Percentiles rank a stretch among this genome's conserved stretches.
phyloP scores from a whole-genome alignment of 2,797 vertebrate genomes.

The Chlorospingus semifuscus region DNA sequence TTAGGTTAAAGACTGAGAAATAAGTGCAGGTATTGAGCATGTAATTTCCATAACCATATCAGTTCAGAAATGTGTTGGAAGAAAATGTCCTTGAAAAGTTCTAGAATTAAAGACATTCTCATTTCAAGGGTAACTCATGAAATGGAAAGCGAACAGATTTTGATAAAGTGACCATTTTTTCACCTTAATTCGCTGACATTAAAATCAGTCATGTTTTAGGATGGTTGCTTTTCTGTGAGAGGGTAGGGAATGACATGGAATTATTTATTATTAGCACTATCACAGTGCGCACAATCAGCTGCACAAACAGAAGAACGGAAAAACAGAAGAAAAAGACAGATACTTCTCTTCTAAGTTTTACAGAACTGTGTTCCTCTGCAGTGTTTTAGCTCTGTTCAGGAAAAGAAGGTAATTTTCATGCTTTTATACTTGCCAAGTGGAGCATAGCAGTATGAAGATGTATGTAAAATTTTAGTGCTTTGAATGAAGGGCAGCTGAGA shows the following conservation, averaged over 20 bases:
- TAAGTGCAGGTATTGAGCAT: not conserved
- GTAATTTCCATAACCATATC: not conserved
- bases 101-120: not conserved
- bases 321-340: not conserved
- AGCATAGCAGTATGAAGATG: not conserved
- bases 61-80: not conserved
- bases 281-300: not conserved
- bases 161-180: not conserved
- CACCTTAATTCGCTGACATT: not conserved
- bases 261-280: not conserved
- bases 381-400: not conserved
- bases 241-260: not conserved
- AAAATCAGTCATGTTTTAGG: not conserved
- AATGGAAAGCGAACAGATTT: not conserved
- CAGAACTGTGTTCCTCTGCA: not conserved
- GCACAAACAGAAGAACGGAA: not conserved
- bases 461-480: not conserved
- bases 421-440: not conserved
- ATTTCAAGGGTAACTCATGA: not conserved
- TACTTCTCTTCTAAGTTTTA: not conserved
- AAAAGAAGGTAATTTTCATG: not conserved
- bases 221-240: not conserved
- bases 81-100: conserved; percentile 1
- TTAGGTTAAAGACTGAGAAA: not conserved
- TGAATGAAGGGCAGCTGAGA: not conserved